Evolutionary conservation across 2,888 invertebrate genomes (phyloP).

Genomic region (Leistus spinibarbis): DNA sequence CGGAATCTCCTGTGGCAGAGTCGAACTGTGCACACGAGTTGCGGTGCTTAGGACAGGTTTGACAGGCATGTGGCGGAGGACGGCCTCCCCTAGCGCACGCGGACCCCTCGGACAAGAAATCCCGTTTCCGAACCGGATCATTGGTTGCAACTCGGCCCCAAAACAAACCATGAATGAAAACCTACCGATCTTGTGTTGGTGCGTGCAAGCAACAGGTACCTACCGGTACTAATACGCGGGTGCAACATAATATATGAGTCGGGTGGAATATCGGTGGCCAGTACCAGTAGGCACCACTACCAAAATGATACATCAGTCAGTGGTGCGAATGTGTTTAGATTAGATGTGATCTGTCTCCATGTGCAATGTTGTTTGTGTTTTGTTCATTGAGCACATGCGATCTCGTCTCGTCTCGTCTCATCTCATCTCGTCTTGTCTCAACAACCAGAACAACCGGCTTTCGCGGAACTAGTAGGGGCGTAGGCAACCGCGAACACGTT

Average conservation of each 20-base stretch:
- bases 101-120: conserved; percentile 39
- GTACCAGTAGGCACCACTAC: neutral
- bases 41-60: conserved; percentile 51
- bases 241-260: neutral
- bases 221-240: neutral
- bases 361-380: conserved; percentile 23
- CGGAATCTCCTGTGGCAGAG: conserved; percentile 33
- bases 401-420: conserved; percentile 23
- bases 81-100: conserved; percentile 41
- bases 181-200: conserved; percentile 8
- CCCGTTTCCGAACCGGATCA: conserved; percentile 28
- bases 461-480: conserved; percentile 55
- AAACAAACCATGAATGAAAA: conserved; percentile 38
- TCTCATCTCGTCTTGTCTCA: conserved; percentile 18
- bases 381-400: conserved; percentile 33
- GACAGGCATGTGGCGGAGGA: conserved; percentile 51
- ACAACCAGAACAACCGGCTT: conserved; percentile 34
- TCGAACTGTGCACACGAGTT: conserved; percentile 47
- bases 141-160: conserved; percentile 23
- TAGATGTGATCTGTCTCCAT: neutral
- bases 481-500: conserved; percentile 41
- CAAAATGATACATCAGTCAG: conserved; percentile 1
- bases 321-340: neutral
- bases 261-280: neutral
- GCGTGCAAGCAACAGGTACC: conserved; percentile 4